Base-by-base conservation (phyloP, 2,113 vertebrate species). In the Tympanuchus pallidicinctus region DNA sequence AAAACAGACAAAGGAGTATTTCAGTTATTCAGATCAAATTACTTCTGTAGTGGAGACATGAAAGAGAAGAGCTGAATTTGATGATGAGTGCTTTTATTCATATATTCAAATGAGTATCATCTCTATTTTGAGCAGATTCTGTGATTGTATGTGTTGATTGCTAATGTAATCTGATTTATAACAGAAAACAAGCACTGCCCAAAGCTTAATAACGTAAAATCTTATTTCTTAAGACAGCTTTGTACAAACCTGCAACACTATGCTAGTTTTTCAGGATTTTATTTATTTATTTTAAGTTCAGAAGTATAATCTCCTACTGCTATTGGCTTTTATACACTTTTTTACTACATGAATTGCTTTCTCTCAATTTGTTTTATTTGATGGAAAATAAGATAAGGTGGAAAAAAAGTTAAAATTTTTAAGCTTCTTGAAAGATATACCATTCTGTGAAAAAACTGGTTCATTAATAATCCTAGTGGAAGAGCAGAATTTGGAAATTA, bases 131-230 rank as follows among this genome's bases (percentile, higher is more conserved):
- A 86, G 20, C 15, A 88, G 65, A 8, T 4, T 40, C 2, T 15
- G 52, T 34, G 43, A 20, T 17, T 66, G 7, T 30, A 34, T 40
- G 52, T 85, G 18, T 27, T 54, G 27, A 73, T 82, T 70, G 30
- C 24, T 70, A 79, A 80, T 89, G 89, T 74, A 61, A 86, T 66
- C 48, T 63, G 27, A 77, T 95, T 82, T 91, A 28, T 73, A 66
- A 54, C 30, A 65, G 28, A 61, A 82, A 92, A 63, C 20, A 69
- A 43, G 1, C 12, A 57, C 18, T 85, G 10, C 14, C 43, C 82
- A 15, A 52, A 61, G 30, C 20, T 38, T 38, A 77, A 50, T 34
- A 50, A 64, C 34, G 28, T 50, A 32, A 42, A 79, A 65, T n/a
- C 5, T 89, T 50, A 64, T 24, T 74, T 72, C 45, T 78, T 38